Evolutionary conservation across 1,140 invertebrate genomes (phyloP).

Genomic region (Drosophila biarmipes): DNA sequence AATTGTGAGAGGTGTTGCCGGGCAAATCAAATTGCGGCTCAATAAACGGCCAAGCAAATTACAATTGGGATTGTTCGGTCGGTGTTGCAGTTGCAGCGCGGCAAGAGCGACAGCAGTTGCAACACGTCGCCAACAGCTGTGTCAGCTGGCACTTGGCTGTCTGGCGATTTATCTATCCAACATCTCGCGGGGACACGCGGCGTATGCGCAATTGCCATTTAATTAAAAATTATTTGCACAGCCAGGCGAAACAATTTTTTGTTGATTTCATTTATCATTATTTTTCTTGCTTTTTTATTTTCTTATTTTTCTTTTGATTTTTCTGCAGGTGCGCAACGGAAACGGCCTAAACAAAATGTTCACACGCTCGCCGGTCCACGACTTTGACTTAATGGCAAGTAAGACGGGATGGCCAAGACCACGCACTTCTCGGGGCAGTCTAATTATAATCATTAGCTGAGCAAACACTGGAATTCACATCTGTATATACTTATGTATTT

Average conservation of each 20-base stretch:
- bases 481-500: constrained; percentile 17
- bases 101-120: constrained; percentile 58
- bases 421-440: constrained; percentile 57
- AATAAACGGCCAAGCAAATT: constrained; percentile 69
- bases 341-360: constrained; percentile 60
- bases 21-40: constrained; percentile 72
- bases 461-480: constrained; percentile 39
- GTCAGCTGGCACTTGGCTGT: constrained; percentile 72
- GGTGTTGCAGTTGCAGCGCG: constrained; percentile 25
- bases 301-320: background rate
- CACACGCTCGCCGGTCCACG: constrained; percentile 57
- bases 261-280: constrained; percentile 62
- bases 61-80: constrained; percentile 48
- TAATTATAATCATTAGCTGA: constrained; percentile 75
- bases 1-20: constrained; percentile 76
- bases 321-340: constrained; percentile 66
- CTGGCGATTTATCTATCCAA: constrained; percentile 61
- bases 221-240: constrained; percentile 81
- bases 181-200: constrained; percentile 61
- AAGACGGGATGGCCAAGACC: constrained; percentile 64
- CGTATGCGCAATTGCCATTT: constrained; percentile 81
- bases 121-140: constrained; percentile 75
- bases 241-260: constrained; percentile 51
- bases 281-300: constrained; percentile 28
- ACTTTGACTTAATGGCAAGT: constrained; percentile 52